Evolutionary conservation across 2,113 vertebrate genomes (phyloP).

Genomic region (Catharus fuscescens): DNA sequence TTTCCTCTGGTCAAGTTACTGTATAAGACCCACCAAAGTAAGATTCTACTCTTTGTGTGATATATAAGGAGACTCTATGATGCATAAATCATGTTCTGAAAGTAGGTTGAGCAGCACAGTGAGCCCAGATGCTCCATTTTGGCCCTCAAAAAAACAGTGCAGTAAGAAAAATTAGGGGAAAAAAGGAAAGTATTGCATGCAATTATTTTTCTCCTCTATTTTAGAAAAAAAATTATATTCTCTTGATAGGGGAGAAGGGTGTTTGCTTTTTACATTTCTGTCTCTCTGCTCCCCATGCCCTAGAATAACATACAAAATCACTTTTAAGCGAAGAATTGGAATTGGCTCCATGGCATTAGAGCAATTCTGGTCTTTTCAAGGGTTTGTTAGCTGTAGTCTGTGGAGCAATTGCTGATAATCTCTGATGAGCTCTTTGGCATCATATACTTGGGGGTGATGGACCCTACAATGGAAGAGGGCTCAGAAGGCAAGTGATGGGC

Average conservation of each 20-base stretch:
- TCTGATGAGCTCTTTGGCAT: not conserved
- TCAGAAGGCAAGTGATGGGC: not conserved
- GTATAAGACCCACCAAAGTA: not conserved
- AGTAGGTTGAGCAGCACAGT: not conserved
- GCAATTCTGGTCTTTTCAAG: not conserved
- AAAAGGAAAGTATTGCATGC: not conserved
- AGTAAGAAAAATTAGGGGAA: fast-evolving
- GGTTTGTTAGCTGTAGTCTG: not conserved
- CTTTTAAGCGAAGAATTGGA: not conserved
- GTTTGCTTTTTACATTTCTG: not conserved
- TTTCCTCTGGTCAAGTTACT: not conserved
- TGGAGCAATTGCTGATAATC: not conserved
- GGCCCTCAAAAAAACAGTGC: not conserved
- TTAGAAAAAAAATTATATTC: not conserved
- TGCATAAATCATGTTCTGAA: not conserved
- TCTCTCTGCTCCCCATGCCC: not conserved
- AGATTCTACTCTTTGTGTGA: not conserved
- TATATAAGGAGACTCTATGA: not conserved
- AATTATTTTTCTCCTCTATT: not conserved
- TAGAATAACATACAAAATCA: not conserved
- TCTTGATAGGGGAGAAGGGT: not conserved
- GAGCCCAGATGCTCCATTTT: not conserved
- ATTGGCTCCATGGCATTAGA: not conserved
- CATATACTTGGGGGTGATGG: not conserved
- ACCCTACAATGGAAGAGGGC: not conserved